Evolutionary conservation across 2,797 vertebrate species (phyloP).

Genomic region (Gambelia wislizenii): DNA sequence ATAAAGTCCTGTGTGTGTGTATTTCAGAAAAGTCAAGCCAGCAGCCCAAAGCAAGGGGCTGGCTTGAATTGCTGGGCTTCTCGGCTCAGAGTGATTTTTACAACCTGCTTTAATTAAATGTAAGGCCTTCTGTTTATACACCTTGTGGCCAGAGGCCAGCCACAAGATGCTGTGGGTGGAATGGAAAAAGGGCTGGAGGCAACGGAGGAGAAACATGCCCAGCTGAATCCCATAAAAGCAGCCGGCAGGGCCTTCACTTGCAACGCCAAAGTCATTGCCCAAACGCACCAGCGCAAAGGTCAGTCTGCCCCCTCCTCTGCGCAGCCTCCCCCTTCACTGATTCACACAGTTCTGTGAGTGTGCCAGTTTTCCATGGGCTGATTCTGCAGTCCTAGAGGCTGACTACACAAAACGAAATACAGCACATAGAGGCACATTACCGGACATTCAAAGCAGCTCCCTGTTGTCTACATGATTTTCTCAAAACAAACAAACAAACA

Average conservation of each 20-base stretch:
- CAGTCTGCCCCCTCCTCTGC: accelerated
- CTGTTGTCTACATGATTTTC: too few species aligned
- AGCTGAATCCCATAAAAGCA: conserved; percentile 40
- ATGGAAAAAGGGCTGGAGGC: conserved; percentile 26
- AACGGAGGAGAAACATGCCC: neutral
- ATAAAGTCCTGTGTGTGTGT: neutral
- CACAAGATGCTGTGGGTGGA: conserved; percentile 17
- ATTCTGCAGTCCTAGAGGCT: too few species aligned
- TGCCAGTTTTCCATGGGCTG: neutral
- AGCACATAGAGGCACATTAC: too few species aligned
- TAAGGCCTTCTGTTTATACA: conserved; percentile 16
- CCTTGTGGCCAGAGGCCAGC: conserved; percentile 27
- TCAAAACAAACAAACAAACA: too few species aligned
- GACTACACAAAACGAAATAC: too few species aligned
- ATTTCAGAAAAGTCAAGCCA: neutral
- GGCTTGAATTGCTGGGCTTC: conserved; percentile 55
- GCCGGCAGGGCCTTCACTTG: conserved; percentile 14
- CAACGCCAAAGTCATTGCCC: conserved; percentile 1
- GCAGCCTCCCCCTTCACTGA: neutral
- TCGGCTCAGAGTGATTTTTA: conserved; percentile 42
- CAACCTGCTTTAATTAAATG: conserved; percentile 55
- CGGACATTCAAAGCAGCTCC: too few species aligned
- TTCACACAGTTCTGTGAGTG: too few species aligned
- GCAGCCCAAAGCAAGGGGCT: conserved; percentile 43
- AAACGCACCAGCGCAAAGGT: neutral